These are phyloP conservation scores for Aphidius gifuensis DNA, from an alignment of 1,140 invertebrate species.

Conservation along the genomic window DNA sequence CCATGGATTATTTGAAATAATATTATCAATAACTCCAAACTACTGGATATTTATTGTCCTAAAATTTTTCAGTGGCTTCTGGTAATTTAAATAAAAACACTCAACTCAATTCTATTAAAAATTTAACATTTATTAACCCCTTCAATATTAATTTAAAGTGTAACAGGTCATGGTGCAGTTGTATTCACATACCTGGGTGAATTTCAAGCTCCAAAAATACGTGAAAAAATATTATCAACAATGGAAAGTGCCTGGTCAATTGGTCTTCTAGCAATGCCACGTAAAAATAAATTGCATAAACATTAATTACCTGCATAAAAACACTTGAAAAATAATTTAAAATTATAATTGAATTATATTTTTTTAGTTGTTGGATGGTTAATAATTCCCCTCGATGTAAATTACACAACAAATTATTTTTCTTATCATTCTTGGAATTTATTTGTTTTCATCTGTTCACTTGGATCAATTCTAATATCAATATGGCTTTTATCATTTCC, in stretches of 20 bases:
- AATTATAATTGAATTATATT: too few species aligned
- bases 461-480: conserved; percentile 33
- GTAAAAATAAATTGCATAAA: conserved; percentile 35
- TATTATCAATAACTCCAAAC: conserved; percentile 48
- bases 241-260: conserved; percentile 62
- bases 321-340: too few species aligned
- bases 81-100: conserved; percentile 37
- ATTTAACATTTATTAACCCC: background rate
- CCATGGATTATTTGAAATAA: conserved; percentile 49
- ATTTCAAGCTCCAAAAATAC: conserved; percentile 56
- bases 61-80: conserved; percentile 65
- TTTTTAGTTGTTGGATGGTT: conserved; percentile 55
- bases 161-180: conserved; percentile 58
- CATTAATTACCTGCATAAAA: background rate
- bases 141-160: conserved; percentile 38
- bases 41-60: conserved; percentile 50
- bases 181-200: conserved; percentile 63
- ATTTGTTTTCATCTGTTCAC: conserved; percentile 41
- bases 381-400: conserved; percentile 50
- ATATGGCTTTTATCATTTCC: conserved; percentile 40
- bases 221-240: conserved; percentile 58
- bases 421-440: conserved; percentile 56
- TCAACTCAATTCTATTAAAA: background rate
- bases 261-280: conserved; percentile 58
- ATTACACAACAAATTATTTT: conserved; percentile 39